phyloP scores from a whole-genome alignment of 2,113 vertebrate species.

The Taxidea taxus region DNA sequence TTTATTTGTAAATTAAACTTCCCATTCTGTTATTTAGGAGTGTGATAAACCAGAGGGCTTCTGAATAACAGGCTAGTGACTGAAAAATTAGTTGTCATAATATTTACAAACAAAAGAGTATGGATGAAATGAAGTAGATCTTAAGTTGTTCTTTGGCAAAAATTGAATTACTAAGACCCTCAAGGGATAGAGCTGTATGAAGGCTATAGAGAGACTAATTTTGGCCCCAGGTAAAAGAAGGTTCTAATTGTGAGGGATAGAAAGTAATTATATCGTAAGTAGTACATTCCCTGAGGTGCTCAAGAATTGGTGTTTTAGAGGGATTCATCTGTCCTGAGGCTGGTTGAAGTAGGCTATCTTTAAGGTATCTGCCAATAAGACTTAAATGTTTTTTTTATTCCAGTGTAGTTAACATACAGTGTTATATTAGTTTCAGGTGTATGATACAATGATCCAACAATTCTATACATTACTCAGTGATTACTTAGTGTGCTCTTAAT shows the following conservation, averaged over 20 bases:
- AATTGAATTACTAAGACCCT: not conserved
- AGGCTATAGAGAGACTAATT: not conserved
- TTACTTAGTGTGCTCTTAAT: not conserved
- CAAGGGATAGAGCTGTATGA: not conserved
- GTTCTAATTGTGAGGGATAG: not conserved
- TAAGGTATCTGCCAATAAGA: not conserved
- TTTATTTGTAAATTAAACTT: constrained; percentile 24
- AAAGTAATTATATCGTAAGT: not conserved
- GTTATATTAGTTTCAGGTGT: not conserved
- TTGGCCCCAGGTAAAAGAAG: not conserved
- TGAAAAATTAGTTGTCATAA: not conserved
- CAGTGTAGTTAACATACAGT: not conserved
- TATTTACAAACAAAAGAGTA: constrained; percentile 4
- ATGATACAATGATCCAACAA: not conserved
- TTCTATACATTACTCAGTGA: not conserved
- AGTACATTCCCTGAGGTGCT: not conserved
- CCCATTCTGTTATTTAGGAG: constrained; percentile 17
- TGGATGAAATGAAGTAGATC: not conserved
- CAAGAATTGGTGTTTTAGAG: not conserved
- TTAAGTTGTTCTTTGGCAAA: not conserved
- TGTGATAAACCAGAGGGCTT: constrained; percentile 6
- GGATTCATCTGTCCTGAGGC: not conserved
- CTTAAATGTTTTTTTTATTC: not conserved
- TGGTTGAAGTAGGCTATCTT: not conserved
- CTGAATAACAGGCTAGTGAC: not conserved